Base-by-base conservation (phyloP, 2,113 vertebrate species). In the Vimba vimba region DNA sequence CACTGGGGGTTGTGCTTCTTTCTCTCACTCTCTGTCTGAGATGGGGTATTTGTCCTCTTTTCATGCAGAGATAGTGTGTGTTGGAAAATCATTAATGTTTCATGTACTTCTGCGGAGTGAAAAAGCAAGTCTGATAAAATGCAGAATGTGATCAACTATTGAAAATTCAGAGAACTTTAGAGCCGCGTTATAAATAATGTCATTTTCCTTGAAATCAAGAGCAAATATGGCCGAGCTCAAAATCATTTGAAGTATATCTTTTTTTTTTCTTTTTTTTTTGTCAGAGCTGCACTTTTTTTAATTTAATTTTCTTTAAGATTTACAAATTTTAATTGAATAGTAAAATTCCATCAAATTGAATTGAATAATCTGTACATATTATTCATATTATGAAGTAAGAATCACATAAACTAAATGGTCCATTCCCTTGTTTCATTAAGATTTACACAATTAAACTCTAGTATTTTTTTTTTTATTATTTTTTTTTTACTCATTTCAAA, bases 1-100 rank as follows among this genome's bases (percentile, higher is more conserved):
- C 27, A 78, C 43, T 83, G 75, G 39, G 59, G 64, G 82, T 79
- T 23, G 75, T 45, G 36, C 45, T 79, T 13, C 23, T 57, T 17
- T 86, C 75, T 84, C n/a, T 88, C 75, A 74, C 78, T 39, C 17
- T 66, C 80, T 33, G 12, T 69, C 36, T 75, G 19, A 30, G 7
- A 76, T 76, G 74, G 25, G 45, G 23, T 77, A 17, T 55, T 33
- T 17, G n/a, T 50, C 74, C 19, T 78, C 43, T 89, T 21, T 87
- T 62, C 50, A 6, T 68, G 52, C 60, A 85, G 50, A 64, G 66
- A 76, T 45, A 50, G 33, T 21, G 33, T 11, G 27, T 69, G 47
- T 23, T 9, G 27, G 13, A 84, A 52, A 78, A 78, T 8, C 57
- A n/a, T 19, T 52, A 74, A 84, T 43, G 8, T 59, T 78, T 80